phyloP scores from a whole-genome alignment of 2,113 vertebrate species.

The Greenwoodochromis staneri region DNA sequence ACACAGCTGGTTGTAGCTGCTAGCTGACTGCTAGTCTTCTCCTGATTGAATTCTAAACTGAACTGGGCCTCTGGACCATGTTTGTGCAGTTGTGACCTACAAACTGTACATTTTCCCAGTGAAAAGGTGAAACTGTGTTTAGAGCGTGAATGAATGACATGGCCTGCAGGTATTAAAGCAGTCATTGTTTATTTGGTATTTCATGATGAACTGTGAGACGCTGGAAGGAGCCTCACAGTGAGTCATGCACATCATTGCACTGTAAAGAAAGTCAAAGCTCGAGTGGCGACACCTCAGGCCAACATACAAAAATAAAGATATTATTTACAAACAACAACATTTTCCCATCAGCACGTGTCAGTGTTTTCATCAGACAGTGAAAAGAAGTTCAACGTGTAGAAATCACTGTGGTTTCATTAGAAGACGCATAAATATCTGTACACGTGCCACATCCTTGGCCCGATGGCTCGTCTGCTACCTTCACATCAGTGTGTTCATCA shows the following conservation, averaged over 20 bases:
- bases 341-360: conserved; percentile 15
- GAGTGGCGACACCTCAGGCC: conserved; percentile 18
- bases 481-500: not conserved
- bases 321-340: conserved; percentile 62
- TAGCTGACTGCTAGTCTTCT: not conserved
- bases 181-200: conserved; percentile 62
- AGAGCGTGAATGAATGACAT: not conserved
- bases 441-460: not conserved
- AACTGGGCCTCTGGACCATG: not conserved
- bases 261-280: conserved; percentile 37
- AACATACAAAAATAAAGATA: conserved; percentile 77
- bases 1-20: not conserved
- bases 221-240: conserved; percentile 16
- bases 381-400: not conserved
- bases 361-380: not conserved
- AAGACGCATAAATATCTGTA: not conserved
- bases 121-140: not conserved
- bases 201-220: conserved; percentile 22
- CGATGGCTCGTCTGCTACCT: not conserved
- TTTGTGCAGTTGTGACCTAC: not conserved
- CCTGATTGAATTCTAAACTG: not conserved
- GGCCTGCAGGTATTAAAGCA: conserved; percentile 24
- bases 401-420: not conserved
- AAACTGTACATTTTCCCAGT: not conserved
- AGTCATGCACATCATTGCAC: conserved; percentile 60